These are phyloP conservation scores for Syngnathoides biaculeatus DNA, from an alignment of 2,113 vertebrate species.

Conservation along the genomic window DNA sequence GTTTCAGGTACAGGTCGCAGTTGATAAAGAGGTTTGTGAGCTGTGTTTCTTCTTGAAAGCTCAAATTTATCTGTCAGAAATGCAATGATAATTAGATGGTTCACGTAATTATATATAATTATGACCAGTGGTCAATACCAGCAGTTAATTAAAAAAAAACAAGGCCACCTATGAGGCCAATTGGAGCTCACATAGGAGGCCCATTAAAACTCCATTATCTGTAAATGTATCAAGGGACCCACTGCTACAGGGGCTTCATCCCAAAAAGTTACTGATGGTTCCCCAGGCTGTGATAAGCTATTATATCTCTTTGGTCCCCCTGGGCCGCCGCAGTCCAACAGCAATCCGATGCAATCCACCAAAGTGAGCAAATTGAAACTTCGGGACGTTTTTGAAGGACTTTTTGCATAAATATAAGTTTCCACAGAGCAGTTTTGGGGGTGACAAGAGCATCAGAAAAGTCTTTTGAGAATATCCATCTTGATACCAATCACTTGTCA, in stretches of 20 bases:
- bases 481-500: constrained; percentile 59
- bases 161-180: background rate
- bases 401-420: background rate
- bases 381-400: constrained; percentile 29
- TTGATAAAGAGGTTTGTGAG: constrained; percentile 39
- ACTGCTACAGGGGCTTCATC: background rate
- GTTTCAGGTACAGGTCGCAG: constrained; percentile 47
- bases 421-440: background rate
- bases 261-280: background rate
- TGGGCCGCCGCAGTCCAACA: constrained; percentile 15
- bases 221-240: background rate
- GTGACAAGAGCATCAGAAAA: constrained; percentile 5
- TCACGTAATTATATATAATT: background rate
- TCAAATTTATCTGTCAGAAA: background rate
- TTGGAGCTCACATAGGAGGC: background rate
- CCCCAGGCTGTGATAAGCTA: background rate
- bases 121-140: background rate
- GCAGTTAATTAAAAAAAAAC: background rate
- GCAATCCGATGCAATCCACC: constrained; percentile 28
- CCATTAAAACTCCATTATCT: constrained; percentile 1
- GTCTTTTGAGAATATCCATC: constrained; percentile 25
- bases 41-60: constrained; percentile 13
- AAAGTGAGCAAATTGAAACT: background rate
- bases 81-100: background rate
- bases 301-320: constrained; percentile 14